Evolutionary conservation across 1,140 invertebrate genomes (phyloP).

Genomic region (Trypoxylus dichotomus): DNA sequence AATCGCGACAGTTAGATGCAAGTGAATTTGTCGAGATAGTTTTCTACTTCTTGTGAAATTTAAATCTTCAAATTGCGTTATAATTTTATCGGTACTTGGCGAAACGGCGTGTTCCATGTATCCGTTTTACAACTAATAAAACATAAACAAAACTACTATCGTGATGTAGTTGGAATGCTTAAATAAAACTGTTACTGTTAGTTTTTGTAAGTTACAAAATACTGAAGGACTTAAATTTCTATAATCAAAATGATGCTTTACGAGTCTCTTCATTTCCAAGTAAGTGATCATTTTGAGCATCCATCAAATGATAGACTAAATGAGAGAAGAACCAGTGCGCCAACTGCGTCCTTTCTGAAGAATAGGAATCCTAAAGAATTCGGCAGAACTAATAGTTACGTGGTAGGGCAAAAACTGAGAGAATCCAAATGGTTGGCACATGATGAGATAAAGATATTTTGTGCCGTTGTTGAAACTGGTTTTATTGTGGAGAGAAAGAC

Average conservation of each 20-base stretch:
- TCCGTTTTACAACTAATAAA: neutral
- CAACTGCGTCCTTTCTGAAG: neutral
- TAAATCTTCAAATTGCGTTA: neutral
- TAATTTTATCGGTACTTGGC: neutral
- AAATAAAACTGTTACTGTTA: neutral
- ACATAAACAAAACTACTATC: neutral
- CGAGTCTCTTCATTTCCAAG: conserved; percentile 37
- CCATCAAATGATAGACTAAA: neutral
- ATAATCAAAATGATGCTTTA: conserved; percentile 37
- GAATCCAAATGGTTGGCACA: conserved; percentile 70
- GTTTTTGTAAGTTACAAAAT: neutral
- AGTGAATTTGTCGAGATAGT: neutral
- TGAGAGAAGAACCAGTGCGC: conserved; percentile 15
- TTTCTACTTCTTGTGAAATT: neutral
- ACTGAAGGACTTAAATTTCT: neutral
- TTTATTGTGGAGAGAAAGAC: conserved; percentile 65
- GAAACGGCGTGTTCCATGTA: neutral
- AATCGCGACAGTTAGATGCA: neutral
- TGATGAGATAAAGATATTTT: conserved; percentile 66
- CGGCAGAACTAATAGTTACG: conserved; percentile 61
- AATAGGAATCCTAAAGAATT: conserved; percentile 12
- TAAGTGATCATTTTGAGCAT: conserved; percentile 30
- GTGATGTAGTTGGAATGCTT: neutral
- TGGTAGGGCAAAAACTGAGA: conserved; percentile 66
- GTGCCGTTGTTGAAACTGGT: conserved; percentile 68